These are phyloP conservation scores for Silurus aristotelis DNA, from an alignment of 2,797 vertebrate species.

Conservation along the genomic window DNA sequence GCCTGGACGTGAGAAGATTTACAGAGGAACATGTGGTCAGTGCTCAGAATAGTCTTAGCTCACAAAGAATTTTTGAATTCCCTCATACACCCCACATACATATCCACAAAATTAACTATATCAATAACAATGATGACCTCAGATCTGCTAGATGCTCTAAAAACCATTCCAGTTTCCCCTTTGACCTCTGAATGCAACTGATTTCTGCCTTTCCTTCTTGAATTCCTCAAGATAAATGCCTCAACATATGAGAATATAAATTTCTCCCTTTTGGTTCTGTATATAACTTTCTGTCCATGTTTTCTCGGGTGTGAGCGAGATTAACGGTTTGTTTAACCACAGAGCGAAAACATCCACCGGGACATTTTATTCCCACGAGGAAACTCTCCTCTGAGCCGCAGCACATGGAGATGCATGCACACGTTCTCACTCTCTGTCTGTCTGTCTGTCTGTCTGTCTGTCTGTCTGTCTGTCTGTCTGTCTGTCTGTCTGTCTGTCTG, in stretches of 20 bases:
- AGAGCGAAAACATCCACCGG: slow-evolving; percentile 19
- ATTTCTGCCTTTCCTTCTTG: not conserved
- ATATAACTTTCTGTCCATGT: not conserved
- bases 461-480: not conserved
- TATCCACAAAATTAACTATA: not conserved
- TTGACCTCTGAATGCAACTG: not conserved
- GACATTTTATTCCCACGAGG: slow-evolving; percentile 34
- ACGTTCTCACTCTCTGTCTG: not conserved
- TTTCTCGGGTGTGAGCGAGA: slow-evolving; percentile 30
- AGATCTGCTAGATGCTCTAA: not conserved
- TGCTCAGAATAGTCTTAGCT: not conserved
- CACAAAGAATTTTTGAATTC: not conserved
- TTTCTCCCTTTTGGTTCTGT: not conserved
- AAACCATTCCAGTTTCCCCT: not conserved
- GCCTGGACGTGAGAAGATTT: not conserved
- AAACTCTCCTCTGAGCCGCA: slow-evolving; percentile 1
- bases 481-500: not conserved
- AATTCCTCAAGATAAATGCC: not conserved
- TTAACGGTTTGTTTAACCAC: slow-evolving; percentile 38
- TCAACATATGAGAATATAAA: not conserved
- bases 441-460: not conserved
- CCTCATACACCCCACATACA: not conserved
- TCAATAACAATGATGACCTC: not conserved
- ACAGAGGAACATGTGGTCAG: not conserved
- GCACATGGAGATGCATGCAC: slow-evolving; percentile 23